phyloP scores from a whole-genome alignment of 1,140 invertebrate genomes.

The Charaxes varanes region DNA sequence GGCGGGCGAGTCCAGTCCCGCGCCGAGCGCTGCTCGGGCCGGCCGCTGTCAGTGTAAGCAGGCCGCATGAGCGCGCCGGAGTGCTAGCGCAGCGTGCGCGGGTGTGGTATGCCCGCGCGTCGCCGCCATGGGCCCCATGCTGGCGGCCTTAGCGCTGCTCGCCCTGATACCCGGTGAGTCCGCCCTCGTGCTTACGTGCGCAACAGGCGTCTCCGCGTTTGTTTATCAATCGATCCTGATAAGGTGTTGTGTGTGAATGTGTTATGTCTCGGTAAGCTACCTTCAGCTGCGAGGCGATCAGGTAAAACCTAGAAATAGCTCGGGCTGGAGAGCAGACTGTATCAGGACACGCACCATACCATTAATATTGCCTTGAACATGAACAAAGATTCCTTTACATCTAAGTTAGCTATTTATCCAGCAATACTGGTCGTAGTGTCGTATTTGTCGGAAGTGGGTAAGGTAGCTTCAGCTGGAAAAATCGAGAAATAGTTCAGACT shows the following conservation, averaged over 20 bases:
- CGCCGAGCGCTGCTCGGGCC: slow-evolving; percentile 60
- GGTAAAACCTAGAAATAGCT: too few relatives aligned
- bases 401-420: too few relatives aligned
- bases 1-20: slow-evolving; percentile 50
- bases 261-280: too few relatives aligned
- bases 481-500: too few relatives aligned
- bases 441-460: too few relatives aligned
- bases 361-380: too few relatives aligned
- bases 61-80: slow-evolving; percentile 63
- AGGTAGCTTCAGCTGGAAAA: too few relatives aligned
- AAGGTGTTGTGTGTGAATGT: slow-evolving; percentile 57
- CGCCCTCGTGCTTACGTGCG: slow-evolving; percentile 25
- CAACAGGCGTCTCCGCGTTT: slow-evolving; percentile 58
- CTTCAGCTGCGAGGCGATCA: too few relatives aligned
- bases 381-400: too few relatives aligned
- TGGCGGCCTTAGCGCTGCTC: slow-evolving; percentile 58
- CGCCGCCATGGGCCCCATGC: slow-evolving; percentile 54
- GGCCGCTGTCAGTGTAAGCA: slow-evolving; percentile 36
- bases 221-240: slow-evolving; percentile 61
- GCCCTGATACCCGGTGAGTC: slow-evolving; percentile 62
- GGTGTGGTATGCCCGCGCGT: slow-evolving; percentile 69
- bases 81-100: slow-evolving; percentile 68
- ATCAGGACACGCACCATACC: too few relatives aligned
- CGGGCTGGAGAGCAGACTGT: too few relatives aligned
- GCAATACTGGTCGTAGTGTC: too few relatives aligned